phyloP scores from a whole-genome alignment of 2,888 invertebrate species.

The Erebia palarica region DNA sequence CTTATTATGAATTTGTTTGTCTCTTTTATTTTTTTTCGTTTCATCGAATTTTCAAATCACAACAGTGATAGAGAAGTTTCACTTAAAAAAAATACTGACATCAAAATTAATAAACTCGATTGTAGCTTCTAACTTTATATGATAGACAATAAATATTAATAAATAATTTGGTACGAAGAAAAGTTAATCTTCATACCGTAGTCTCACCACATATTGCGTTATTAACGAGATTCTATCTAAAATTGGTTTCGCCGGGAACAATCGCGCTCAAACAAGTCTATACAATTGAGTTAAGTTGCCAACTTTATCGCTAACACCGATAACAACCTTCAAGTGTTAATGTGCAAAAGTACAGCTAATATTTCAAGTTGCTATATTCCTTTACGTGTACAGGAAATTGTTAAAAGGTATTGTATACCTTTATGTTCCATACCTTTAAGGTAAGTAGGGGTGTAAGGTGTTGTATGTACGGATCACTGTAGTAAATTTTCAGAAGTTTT shows the following conservation, averaged over 20 bases:
- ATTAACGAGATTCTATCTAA: constrained; percentile 31
- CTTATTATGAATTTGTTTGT: no score
- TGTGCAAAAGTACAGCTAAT: constrained; percentile 35
- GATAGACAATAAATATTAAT: neutral
- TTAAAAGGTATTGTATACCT: neutral
- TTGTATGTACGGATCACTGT: no score
- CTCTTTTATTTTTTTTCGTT: no score
- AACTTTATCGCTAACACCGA: constrained; percentile 44
- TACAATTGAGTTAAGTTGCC: constrained; percentile 34
- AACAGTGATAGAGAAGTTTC: no score
- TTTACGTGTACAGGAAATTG: neutral
- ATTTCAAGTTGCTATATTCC: neutral
- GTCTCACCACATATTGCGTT: constrained; percentile 13
- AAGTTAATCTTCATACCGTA: constrained; percentile 47
- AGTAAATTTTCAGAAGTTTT: no score
- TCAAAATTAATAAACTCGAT: no score
- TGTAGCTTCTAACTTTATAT: neutral
- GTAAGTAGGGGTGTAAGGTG: no score
- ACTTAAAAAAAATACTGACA: no score
- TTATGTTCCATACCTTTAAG: no score
- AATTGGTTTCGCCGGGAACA: constrained; percentile 33
- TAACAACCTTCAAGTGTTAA: constrained; percentile 50
- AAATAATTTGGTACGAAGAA: neutral
- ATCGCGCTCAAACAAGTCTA: constrained; percentile 31
- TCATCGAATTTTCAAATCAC: no score